Evolutionary conservation across 2,888 invertebrate species (phyloP), one percentile per base, ranked within the genome.

Genomic region (Trachelus tabidus): DNA sequence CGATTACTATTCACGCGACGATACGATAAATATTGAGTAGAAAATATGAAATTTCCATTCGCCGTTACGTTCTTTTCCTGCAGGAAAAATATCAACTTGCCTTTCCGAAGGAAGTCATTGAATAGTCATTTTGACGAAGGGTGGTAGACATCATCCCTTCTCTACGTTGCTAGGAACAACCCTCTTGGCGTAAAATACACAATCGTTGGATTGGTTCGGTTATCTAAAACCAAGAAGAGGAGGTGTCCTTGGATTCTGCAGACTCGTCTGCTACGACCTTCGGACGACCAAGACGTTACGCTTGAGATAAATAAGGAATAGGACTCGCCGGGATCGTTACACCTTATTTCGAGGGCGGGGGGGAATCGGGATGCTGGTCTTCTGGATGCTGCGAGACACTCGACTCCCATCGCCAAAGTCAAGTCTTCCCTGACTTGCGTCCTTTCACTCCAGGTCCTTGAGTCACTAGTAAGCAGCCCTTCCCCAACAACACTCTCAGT

Each of bases 261-360:
- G 71, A 31, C 12, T 31, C 15, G 31, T 71, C 71, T 31, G 71
- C 2, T 31, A 23, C 31, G 33, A 71, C 76, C 78, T 73, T 31
- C 12, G 73, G 73, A 68, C 73, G 73, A 68, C 75, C 11, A 74
- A n/a, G 76, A 69, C 69, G 76, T 77, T 69, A 76, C 76, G 76
- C 76, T 79, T 76, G 76, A 76, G 76, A 76, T 73, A 77, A 79
- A 79, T 77, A 77, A 79, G 76, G 76, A 77, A 79, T 79, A 76
- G 76, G 79, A 79, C 79, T 79, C 79, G 40, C 74, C 30, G 76
- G 79, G 79, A 76, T 79, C 79, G 79, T 79, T 79, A 79, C 76
- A 40, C 73, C 79, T 79, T 79, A 79, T 79, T 79, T 79, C 69
- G 71, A 68, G 56, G 76, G 74, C 68, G 40, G 3, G 33, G 33